Base-by-base conservation (phyloP, 2,888 invertebrate species). In the Andrena marginata region DNA sequence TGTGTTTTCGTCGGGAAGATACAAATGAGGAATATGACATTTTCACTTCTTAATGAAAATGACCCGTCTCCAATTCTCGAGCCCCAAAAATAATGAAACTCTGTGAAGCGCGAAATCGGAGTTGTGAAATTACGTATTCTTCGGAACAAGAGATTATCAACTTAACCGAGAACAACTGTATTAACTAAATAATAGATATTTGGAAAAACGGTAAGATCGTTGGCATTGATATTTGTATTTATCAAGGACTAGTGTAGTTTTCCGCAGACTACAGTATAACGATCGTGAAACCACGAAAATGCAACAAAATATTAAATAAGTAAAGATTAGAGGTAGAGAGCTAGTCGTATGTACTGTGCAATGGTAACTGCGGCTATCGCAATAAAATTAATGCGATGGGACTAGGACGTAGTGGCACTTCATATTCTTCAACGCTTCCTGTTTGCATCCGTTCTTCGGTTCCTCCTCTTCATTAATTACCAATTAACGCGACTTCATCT, bases 401-500 rank as follows among this genome's bases (percentile, higher is more conserved):
- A 78, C 29, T 70, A 63, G 54, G 23, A 23, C n/a, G 48, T 23
- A n/a, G 48, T 65, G 64, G 67, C 81, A 71, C 59, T 64, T 68
- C 20, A 8, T 31, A 16, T 60, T 16, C n/a, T 70, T 35, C 20
- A 23, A 56, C 20, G 49, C 4, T 49, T 33, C 6, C 4, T 0
- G 5, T 7, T 4, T 33, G 26, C 7, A 35, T 7, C 42, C n/a
- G 7, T 23, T 33, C 20, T 3, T 31, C 8, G 0, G 10, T n/a
- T 56, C 8, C 49, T 20, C 54, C 23, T 6, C 0, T 35, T 20
- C 7, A 4, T n/a, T 42, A 62, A 16, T 13, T n/a, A 16, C 16
- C 16, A 26, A 63, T 82, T 67, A 84, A 20, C 77, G 85, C 6
- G 96, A 95, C 94, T 97, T 97, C 97, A 99, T 98, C 95, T 99